Evolutionary conservation across 2,888 invertebrate genomes (phyloP), one percentile per base, ranked within the genome.

Genomic region (Parapristionchus giblindavisi): DNA sequence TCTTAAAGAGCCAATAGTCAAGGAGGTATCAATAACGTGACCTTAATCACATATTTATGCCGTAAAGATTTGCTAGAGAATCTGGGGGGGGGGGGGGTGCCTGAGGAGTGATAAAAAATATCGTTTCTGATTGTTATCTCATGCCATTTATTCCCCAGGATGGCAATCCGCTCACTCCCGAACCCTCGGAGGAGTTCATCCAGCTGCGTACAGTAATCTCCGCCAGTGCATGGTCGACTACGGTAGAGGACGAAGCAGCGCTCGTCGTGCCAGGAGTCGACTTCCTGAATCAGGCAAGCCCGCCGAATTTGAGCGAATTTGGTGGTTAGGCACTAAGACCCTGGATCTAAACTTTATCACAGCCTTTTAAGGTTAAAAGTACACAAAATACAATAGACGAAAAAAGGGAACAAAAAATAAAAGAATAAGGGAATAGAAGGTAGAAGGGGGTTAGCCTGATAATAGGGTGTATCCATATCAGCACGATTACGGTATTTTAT

Each of bases 271-370:
- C 68, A 24, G 68, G 68, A 52, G 52, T 68, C 52, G 68, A 68
- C 43, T 68, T 68, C 38, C n/a, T 68, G 52, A 68, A 68, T 54
- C 68, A 68, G 68, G 63, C 43, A 63, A 36, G 60, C n/a, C n/a
- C n/a, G 60, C 27, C n/a, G 29, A 40, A n/a, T 43, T 65, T 21
- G 40, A 65, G 40, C 29, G 63, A 8, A n/a, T n/a, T n/a, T n/a
- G 34, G 27, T n/a, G 32, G 40, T 43, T 3, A 8, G 56, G 56
- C 21, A 27, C 8, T 38, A 24, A 24, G 8, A 43, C 43, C 43
- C n/a, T n/a, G n/a, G 17, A 43, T 43, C 43, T 43, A 43, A 43
- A 43, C n/a, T n/a, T n/a, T n/a, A n/a, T n/a, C n/a, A n/a, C n/a
- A n/a, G n/a, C n/a, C n/a, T n/a, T n/a, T n/a, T n/a, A n/a, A n/a